A percentile compares a stretch with the other conserved stretches of the same genome.
phyloP scores from a whole-genome alignment of 1,140 invertebrate species.

The Goniozus legneri region DNA sequence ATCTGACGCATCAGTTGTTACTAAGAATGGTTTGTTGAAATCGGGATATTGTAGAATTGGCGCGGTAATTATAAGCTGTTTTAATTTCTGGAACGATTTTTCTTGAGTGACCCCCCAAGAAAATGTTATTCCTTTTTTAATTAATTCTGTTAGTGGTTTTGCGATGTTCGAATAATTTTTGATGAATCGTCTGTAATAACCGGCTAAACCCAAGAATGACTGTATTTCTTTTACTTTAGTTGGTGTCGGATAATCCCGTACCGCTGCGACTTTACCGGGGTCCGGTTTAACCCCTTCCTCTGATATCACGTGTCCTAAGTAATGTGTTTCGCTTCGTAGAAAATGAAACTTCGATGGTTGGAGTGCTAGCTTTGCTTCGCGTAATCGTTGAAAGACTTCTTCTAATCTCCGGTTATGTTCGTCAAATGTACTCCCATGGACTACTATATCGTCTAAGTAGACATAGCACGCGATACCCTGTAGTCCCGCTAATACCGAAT shows the following conservation, averaged over 20 bases:
- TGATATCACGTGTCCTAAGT: slow-evolving; percentile 22
- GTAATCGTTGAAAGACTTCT: too few relatives aligned
- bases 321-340: slow-evolving; percentile 13
- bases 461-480: slow-evolving; percentile 30
- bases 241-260: slow-evolving; percentile 14
- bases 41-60: slow-evolving; percentile 24
- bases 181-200: slow-evolving; percentile 30
- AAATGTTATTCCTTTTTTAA: slow-evolving; percentile 18
- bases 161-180: slow-evolving; percentile 25
- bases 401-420: slow-evolving; percentile 36
- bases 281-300: slow-evolving; percentile 20
- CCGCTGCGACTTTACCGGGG: slow-evolving; percentile 18
- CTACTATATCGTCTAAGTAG: slow-evolving; percentile 49
- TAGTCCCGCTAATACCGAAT: slow-evolving; percentile 34
- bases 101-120: slow-evolving; percentile 8
- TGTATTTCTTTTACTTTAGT: slow-evolving; percentile 16
- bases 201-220: slow-evolving; percentile 24
- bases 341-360: slow-evolving; percentile 27
- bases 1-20: slow-evolving; percentile 22
- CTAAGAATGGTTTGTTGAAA: slow-evolving; percentile 16
- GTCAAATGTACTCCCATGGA: slow-evolving; percentile 28
- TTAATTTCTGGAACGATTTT: slow-evolving; percentile 19
- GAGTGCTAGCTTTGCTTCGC: slow-evolving; percentile 2
- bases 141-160: slow-evolving; percentile 23
- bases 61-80: slow-evolving; percentile 10